Conservation (phyloP, 2,888 invertebrate species). For the Thera britannica region DNA sequence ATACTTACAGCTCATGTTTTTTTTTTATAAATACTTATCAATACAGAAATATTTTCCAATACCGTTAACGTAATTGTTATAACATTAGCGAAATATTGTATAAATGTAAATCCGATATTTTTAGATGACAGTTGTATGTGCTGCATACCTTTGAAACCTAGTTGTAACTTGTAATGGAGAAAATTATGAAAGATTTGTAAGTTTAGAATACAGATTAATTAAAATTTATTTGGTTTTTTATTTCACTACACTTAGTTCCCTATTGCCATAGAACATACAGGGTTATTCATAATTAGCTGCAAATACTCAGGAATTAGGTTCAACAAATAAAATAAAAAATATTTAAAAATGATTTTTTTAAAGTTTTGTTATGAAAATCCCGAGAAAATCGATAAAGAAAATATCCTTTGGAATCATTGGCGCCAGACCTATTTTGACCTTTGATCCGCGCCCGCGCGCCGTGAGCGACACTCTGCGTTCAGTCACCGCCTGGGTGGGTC, state of each 20-base stretch:
- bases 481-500: too few relatives aligned
- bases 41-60: conserved; percentile 10
- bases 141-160: conserved; percentile 73
- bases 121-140: conserved; percentile 72
- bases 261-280: background rate
- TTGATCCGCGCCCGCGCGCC: too few relatives aligned
- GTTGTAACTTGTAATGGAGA: conserved; percentile 71
- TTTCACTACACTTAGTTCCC: background rate
- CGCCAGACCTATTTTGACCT: too few relatives aligned
- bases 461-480: too few relatives aligned
- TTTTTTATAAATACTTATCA: conserved; percentile 1
- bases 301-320: too few relatives aligned
- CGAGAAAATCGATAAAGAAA: too few relatives aligned
- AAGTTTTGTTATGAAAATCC: too few relatives aligned
- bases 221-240: conserved; percentile 49
- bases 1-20: conserved; percentile 13
- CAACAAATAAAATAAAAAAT: too few relatives aligned
- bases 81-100: conserved; percentile 63
- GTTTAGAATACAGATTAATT: conserved; percentile 80
- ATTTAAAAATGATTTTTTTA: too few relatives aligned
- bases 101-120: conserved; percentile 81
- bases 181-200: conserved; percentile 82
- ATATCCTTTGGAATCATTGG: too few relatives aligned
- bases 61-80: conserved; percentile 3
- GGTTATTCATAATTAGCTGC: too few relatives aligned